A percentile compares a stretch with the other conserved stretches of the same genome.
phyloP scores from a whole-genome alignment of 2,113 vertebrate species.

The Callionymus lyra region DNA sequence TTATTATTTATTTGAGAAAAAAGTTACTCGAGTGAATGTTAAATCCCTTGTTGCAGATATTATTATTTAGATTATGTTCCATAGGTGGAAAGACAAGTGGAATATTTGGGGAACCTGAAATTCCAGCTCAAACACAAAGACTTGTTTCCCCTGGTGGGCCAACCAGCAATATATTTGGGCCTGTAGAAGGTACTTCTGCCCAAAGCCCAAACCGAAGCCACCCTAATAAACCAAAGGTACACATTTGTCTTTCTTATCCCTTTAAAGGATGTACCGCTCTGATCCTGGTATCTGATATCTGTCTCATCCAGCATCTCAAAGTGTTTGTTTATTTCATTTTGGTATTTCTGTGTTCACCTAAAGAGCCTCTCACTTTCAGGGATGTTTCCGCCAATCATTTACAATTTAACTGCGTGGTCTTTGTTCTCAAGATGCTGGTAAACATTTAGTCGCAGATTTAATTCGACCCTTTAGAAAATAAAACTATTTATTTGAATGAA shows the following conservation, averaged over 20 bases:
- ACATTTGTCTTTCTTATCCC: too few relatives aligned
- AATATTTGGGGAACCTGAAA: conserved; percentile 75
- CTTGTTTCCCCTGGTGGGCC: conserved; percentile 70
- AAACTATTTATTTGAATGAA: too few relatives aligned
- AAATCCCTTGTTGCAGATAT: background rate
- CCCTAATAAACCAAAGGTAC: conserved; percentile 94
- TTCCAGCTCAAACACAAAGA: conserved; percentile 62
- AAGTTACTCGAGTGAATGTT: background rate
- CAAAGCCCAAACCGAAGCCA: conserved; percentile 60
- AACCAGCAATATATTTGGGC: conserved; percentile 76
- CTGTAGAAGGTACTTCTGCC: conserved; percentile 47
- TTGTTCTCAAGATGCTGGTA: too few relatives aligned
- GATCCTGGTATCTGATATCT: too few relatives aligned
- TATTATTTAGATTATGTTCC: background rate
- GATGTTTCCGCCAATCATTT: too few relatives aligned
- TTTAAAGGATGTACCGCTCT: too few relatives aligned
- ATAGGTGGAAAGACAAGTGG: conserved; percentile 75
- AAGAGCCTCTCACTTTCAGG: background rate
- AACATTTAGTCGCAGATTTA: too few relatives aligned
- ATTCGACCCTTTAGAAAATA: too few relatives aligned
- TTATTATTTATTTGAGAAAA: too few relatives aligned
- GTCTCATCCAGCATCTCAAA: too few relatives aligned
- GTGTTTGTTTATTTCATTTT: background rate
- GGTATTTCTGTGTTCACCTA: background rate
- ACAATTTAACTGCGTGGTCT: too few relatives aligned